Evolutionary conservation across 2,113 vertebrate genomes (phyloP).

Genomic region (Calidris pugnax): DNA sequence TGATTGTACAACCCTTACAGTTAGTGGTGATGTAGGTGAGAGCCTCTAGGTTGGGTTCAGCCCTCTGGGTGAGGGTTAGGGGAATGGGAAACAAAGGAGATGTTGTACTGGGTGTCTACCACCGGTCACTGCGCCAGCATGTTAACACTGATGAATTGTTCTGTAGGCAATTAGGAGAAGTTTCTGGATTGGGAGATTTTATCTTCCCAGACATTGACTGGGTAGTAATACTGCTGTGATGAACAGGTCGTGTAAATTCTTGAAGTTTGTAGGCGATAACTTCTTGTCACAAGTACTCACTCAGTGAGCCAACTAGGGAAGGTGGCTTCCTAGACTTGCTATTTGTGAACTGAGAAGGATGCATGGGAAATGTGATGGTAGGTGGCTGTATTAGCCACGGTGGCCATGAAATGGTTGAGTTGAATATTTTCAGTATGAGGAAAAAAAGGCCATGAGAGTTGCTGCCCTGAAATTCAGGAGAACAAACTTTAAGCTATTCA

Average conservation of each 20-base stretch:
- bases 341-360: not conserved
- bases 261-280: not conserved
- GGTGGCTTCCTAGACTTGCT: not conserved
- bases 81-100: not conserved
- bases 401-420: not conserved
- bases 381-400: not conserved
- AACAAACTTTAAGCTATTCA: not conserved
- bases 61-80: not conserved
- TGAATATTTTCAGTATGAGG: not conserved
- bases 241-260: not conserved
- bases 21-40: not conserved
- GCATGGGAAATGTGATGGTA: not conserved
- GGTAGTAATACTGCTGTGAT: not conserved
- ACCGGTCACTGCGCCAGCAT: not conserved
- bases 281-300: not conserved
- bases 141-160: not conserved
- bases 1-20: not conserved
- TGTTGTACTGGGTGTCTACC: not conserved
- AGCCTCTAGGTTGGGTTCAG: not conserved
- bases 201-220: not conserved
- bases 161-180: not conserved
- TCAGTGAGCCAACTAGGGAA: not conserved
- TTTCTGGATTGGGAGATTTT: not conserved
- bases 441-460: not conserved
- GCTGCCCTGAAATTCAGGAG: not conserved